A percentile compares a stretch with the other conserved stretches of the same genome.
These are phyloP conservation scores for Catostylus mosaicus DNA, from an alignment of 30 jellyfish, hydroid and myxozoan genomes.

Conservation along the genomic window DNA sequence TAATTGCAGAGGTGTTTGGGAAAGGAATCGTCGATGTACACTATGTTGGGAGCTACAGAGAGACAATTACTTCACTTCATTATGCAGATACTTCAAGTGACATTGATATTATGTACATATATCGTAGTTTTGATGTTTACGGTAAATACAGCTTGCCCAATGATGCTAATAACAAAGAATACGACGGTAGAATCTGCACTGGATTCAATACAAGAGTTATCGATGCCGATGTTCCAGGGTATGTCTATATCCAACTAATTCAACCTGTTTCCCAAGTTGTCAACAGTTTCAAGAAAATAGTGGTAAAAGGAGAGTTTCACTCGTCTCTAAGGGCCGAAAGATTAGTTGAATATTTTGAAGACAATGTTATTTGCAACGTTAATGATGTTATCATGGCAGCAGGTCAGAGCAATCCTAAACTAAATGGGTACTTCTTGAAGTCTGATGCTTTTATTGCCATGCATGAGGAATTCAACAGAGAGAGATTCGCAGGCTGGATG, in stretches of 20 bases:
- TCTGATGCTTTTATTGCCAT: slow-evolving; percentile 20
- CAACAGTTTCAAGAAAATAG: neutral
- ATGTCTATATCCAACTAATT: slow-evolving; percentile 20
- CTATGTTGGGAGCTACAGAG: slow-evolving; percentile 59
- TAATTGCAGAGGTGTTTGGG: slow-evolving; percentile 37
- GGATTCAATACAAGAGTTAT: neutral
- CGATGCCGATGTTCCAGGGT: slow-evolving; percentile 46
- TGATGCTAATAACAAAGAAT: neutral
- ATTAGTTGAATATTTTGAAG: slow-evolving; percentile 14
- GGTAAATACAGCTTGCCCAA: neutral
- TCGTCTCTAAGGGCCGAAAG: slow-evolving; percentile 3
- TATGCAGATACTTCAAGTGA: slow-evolving; percentile 43
- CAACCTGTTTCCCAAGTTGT: slow-evolving; percentile 5
- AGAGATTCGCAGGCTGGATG: slow-evolving; percentile 33
- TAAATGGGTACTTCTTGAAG: neutral
- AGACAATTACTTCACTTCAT: slow-evolving; percentile 43
- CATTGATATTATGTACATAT: slow-evolving; percentile 43
- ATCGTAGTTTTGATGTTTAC: slow-evolving; percentile 10
- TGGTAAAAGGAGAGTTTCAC: slow-evolving; percentile 28
- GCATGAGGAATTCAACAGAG: slow-evolving; percentile 45
- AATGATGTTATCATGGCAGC: neutral
- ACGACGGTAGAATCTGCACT: neutral
- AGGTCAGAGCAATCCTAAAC: neutral
- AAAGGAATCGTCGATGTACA: slow-evolving; percentile 32
- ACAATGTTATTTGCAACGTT: neutral